Evolutionary conservation across 2,113 vertebrate species (phyloP), one percentile per base, ranked within the genome.

Genomic region (Triplophysa tibetana): DNA sequence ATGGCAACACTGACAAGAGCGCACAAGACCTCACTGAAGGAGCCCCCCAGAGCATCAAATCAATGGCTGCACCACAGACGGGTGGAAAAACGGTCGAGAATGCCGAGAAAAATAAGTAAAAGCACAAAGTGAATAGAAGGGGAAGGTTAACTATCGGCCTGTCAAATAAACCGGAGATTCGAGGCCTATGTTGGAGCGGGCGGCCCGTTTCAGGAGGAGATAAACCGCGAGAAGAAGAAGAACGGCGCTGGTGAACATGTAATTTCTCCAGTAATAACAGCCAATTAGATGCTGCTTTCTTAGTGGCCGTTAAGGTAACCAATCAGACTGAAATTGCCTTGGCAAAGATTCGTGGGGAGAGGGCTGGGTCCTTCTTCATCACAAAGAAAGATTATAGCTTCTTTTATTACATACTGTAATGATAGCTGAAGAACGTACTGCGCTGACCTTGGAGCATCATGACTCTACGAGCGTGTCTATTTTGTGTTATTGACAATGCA

Each of bases 1-100:
- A 90, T 87, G 80, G 87, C 79, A 90, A 91, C 88, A 84, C 65
- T 82, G 85, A 82, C 84, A 78, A 80, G 61, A 82, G 69, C 84
- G 85, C 87, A 89, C 88, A 88, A 67, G 84, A 81, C 81, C 82
- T 77, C 89, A 90, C 86, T 89, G 89, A 90, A 84, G 58, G 81
- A 45, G 75, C 75, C 78, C 75, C 29, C 80, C 61, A 61, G 67
- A 80, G 72, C 63, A 78, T 83, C 81, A 84, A 82, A 88, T 90
- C 88, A 87, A 85, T 86, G 86, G 29, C 74, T 65, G 45, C 43
- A 54, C 61, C 74, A 33, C 43, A 48, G 43, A 75, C 0, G 50
- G 29, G 21, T 45, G 11, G 48, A 54, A 70, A 70, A 70, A 54
- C 10, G 8, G 1, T 9, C 21, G n/a, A 65, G 45, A 77, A 54